These are phyloP conservation scores for Pseudorhombus dupliciocellatus DNA, from an alignment of 2,113 vertebrate genomes.

Conservation along the genomic window DNA sequence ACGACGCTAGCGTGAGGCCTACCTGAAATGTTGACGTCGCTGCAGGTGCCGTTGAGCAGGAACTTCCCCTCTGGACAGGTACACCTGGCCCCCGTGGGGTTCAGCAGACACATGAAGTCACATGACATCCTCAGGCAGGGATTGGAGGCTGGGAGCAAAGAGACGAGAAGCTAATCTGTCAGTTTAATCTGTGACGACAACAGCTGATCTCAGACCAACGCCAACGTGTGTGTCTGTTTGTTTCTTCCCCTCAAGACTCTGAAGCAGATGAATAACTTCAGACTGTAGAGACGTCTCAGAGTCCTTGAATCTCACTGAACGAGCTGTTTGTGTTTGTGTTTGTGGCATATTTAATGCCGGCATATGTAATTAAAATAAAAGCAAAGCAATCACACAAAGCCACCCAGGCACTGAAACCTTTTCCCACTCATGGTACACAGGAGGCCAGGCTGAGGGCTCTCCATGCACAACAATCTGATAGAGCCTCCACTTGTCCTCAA, in stretches of 20 bases:
- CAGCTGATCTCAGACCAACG: conserved; percentile 1
- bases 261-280: too few species aligned
- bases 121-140: conserved; percentile 90
- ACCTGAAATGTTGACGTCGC: conserved; percentile 88
- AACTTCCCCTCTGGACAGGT: conserved; percentile 94
- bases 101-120: conserved; percentile 96
- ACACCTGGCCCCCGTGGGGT: conserved; percentile 91
- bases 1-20: conserved; percentile 1
- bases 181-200: conserved; percentile 5
- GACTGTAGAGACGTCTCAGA: too few species aligned
- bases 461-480: background rate
- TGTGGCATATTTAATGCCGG: too few species aligned
- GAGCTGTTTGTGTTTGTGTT: too few species aligned
- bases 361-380: too few species aligned
- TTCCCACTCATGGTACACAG: background rate
- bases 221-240: conserved; percentile 31
- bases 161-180: conserved; percentile 16
- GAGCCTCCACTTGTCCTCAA: background rate
- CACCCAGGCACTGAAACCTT: too few species aligned
- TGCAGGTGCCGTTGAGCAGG: conserved; percentile 90
- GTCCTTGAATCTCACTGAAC: too few species aligned
- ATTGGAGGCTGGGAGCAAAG: conserved; percentile 85
- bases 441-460: background rate
- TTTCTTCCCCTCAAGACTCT: too few species aligned
- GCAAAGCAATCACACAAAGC: too few species aligned